phyloP scores from a whole-genome alignment of 2,113 vertebrate genomes.

The Micromys minutus region DNA sequence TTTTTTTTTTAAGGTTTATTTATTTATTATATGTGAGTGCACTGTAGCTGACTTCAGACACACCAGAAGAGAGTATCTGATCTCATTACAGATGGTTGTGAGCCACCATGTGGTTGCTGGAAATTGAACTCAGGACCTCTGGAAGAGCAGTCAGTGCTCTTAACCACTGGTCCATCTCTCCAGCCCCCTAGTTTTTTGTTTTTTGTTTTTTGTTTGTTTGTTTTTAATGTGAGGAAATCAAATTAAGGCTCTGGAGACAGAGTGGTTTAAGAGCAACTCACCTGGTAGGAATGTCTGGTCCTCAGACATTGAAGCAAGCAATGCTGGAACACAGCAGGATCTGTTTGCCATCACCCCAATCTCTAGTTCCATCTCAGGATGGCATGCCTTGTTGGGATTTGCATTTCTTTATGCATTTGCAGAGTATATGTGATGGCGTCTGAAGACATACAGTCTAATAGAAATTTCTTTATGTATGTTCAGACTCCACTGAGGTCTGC shows the following conservation, averaged over 20 bases:
- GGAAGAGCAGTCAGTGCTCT: too few species aligned
- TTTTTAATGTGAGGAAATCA: not conserved
- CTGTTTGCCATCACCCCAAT: not conserved
- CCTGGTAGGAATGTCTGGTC: not conserved
- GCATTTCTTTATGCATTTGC: not conserved
- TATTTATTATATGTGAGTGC: too few species aligned
- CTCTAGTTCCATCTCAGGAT: not conserved
- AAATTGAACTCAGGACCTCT: too few species aligned
- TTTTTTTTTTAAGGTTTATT: too few species aligned
- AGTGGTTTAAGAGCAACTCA: not conserved
- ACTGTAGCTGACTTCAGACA: too few species aligned
- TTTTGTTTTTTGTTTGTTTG: too few species aligned
- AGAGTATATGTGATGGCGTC: not conserved
- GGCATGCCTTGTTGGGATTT: not conserved
- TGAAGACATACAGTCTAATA: not conserved
- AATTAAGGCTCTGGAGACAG: not conserved
- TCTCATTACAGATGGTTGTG: too few species aligned
- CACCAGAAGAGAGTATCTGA: too few species aligned
- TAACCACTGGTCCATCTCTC: too few species aligned
- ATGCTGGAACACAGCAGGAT: not conserved
- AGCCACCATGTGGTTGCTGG: too few species aligned
- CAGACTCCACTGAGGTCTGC: not conserved
- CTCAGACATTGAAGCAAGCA: fast-evolving
- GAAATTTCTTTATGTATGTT: not conserved
- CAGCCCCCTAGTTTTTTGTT: too few species aligned